Percentiles rank a stretch among this genome's conserved stretches.
phyloP scores from a whole-genome alignment of 2,888 invertebrate genomes.

The Malacosoma neustria region DNA sequence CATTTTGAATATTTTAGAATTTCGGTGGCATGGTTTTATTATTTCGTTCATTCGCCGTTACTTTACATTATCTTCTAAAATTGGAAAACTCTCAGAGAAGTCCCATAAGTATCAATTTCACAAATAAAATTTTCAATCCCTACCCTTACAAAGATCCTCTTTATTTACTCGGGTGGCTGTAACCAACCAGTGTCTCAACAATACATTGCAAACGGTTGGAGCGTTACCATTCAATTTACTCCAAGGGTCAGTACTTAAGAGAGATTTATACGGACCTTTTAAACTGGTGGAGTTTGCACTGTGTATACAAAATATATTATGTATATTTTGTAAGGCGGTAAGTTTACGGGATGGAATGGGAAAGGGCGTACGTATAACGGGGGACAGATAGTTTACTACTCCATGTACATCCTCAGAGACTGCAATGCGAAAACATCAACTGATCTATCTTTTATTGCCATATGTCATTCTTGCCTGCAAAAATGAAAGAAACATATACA shows the following conservation, averaged over 20 bases:
- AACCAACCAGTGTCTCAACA: background rate
- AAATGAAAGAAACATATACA: too few relatives aligned
- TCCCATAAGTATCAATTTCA: background rate
- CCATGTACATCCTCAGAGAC: too few relatives aligned
- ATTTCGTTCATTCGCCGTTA: too few relatives aligned
- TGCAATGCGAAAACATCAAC: too few relatives aligned
- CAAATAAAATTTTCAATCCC: background rate
- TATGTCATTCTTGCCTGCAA: too few relatives aligned
- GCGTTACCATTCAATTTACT: conserved; percentile 20
- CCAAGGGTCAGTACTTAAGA: conserved; percentile 30
- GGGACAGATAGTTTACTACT: too few relatives aligned
- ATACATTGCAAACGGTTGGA: conserved; percentile 5
- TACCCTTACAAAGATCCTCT: background rate
- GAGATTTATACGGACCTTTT: conserved; percentile 24
- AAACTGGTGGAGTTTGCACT: background rate
- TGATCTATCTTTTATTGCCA: too few relatives aligned
- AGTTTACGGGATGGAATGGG: background rate
- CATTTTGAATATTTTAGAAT: too few relatives aligned
- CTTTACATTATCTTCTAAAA: too few relatives aligned
- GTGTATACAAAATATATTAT: background rate
- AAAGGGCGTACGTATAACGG: too few relatives aligned
- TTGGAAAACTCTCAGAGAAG: too few relatives aligned
- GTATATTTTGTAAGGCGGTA: background rate
- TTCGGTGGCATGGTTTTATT: too few relatives aligned
- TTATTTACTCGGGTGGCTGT: background rate